phyloP scores from a whole-genome alignment of 2,797 vertebrate genomes.

The Dendrocincla fuliginosa region DNA sequence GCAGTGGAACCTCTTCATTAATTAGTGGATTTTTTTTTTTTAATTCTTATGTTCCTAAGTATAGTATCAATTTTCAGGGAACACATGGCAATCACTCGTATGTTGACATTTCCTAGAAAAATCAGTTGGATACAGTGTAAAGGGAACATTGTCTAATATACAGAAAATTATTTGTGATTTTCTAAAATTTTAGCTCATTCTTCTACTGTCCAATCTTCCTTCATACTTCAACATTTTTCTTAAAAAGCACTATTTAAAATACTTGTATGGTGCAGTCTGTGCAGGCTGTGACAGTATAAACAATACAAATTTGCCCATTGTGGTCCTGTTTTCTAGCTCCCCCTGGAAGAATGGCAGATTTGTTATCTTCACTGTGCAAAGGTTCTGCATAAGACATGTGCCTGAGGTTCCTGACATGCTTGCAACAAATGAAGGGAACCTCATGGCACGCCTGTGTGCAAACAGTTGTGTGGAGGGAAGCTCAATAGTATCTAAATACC shows the following conservation, averaged over 20 bases:
- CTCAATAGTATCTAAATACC: constrained; percentile 13
- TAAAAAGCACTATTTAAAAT: background rate
- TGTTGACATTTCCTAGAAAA: constrained; percentile 59
- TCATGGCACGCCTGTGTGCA: constrained; percentile 24
- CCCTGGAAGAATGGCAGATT: background rate
- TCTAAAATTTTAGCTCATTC: background rate
- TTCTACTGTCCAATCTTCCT: background rate
- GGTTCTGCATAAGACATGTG: background rate
- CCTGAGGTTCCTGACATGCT: background rate
- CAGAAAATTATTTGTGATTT: background rate
- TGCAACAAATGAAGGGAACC: background rate
- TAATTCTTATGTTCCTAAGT: constrained; percentile 49
- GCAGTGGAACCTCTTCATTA: constrained; percentile 76
- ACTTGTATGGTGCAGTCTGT: background rate
- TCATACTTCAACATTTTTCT: background rate
- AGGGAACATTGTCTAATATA: constrained; percentile 20
- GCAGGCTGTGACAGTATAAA: background rate
- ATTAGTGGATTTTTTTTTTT: constrained; percentile 68
- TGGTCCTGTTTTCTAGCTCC: background rate
- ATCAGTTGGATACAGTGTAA: background rate
- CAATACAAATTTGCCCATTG: background rate
- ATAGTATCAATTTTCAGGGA: constrained; percentile 63
- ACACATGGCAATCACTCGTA: constrained; percentile 58
- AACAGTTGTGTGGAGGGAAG: background rate
- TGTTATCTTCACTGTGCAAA: background rate